Conservation (phyloP, 2,888 invertebrate genomes). For the Smittia sp. region DNA sequence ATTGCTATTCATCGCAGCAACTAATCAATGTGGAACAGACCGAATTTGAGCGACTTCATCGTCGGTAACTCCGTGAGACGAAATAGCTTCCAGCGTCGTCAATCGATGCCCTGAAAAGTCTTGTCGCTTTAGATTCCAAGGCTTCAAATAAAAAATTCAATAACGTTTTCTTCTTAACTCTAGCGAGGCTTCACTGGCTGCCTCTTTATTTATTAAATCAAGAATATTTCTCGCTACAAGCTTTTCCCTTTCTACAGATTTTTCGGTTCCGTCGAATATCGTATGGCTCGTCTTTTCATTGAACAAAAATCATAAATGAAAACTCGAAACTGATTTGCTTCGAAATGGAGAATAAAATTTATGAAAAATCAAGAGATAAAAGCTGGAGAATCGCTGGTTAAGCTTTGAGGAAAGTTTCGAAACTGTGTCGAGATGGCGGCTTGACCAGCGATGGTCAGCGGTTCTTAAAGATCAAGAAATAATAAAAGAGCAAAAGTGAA, state of each 20-base stretch:
- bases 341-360: not conserved
- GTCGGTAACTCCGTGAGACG: no score
- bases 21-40: no score
- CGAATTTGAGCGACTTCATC: no score
- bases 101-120: not conserved
- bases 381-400: not conserved
- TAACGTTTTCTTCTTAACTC: not conserved
- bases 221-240: slow-evolving; percentile 22
- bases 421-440: not conserved
- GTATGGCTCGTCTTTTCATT: not conserved
- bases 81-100: no score
- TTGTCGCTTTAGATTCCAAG: no score
- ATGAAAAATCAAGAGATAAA: not conserved
- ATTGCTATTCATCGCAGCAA: no score
- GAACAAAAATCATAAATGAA: not conserved
- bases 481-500: slow-evolving; percentile 9
- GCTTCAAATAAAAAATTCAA: slow-evolving; percentile 12
- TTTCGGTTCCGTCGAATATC: not conserved
- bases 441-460: not conserved
- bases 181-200: not conserved
- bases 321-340: not conserved
- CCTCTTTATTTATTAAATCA: slow-evolving; percentile 40
- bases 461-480: not conserved
- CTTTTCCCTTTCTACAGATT: not conserved
- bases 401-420: not conserved